Evolutionary conservation across 2,888 invertebrate species (phyloP), one percentile per base, ranked within the genome.

Genomic region (Harpagoxenus sublaevis): DNA sequence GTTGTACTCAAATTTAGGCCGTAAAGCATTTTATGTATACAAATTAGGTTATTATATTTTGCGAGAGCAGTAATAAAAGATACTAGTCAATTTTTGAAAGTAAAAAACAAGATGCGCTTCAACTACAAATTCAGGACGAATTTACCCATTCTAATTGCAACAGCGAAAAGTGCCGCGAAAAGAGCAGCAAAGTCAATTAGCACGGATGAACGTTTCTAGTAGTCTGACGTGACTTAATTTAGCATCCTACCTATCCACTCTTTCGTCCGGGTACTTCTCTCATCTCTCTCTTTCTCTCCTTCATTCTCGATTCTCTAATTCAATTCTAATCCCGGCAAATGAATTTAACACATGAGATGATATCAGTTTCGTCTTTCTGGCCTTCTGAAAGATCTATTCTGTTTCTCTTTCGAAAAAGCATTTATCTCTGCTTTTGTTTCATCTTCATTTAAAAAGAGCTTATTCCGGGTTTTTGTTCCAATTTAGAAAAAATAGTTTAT

Each of bases 131-230:
- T 53, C 23, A 55, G 77, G 65, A 65, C 45, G 75, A 86, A 85
- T 82, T 70, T 73, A 48, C 23, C 10, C 62, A 28, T 83, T 66
- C 63, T 78, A 87, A 90, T 84, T 86, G 78, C 77, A 74, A 79
- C 79, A 85, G 84, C 55, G 79, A 73, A 66, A 86, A 85, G 79
- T 51, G 86, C 85, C 84, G 71, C 74, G 42, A 73, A 74, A 81
- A 73, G 48, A 79, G 83, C 84, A 74, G 83, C 77, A 82, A 87
- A 90, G 86, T 90, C 89, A 89, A 90, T 90, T 90, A 90, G 85
- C 84, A 74, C 74, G 77, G 75, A 83, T 77, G 73, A 85, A 83
- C 73, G 82, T 86, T 86, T 71, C 55, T 75, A 78, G 70, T 85
- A 75, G 71, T 42, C 65, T 73, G 86, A 88, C 84, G 84, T 81